Conservation (phyloP, 1,140 invertebrate genomes). For the Bacillus rossius region DNA sequence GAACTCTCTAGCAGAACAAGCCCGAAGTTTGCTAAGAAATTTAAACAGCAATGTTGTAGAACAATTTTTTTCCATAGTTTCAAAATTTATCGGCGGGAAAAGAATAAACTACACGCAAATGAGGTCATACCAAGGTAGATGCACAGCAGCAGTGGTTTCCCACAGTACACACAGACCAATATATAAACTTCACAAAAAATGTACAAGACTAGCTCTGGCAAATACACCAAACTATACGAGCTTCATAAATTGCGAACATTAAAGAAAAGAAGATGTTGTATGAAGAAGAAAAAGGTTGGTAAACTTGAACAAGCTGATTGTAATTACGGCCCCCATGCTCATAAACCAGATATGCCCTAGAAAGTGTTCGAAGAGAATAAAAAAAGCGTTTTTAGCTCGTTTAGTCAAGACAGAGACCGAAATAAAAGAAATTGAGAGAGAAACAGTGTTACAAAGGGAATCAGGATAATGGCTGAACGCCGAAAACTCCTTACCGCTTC, state of each 20-base stretch:
- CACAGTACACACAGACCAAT: slow-evolving; percentile 25
- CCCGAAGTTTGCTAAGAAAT: slow-evolving; percentile 31
- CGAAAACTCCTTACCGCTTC: slow-evolving; percentile 24
- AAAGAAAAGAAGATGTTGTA: not conserved
- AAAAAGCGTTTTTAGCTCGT: not conserved
- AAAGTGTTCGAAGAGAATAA: not conserved
- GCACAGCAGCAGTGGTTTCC: slow-evolving; percentile 28
- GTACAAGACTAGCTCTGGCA: not conserved
- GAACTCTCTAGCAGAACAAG: slow-evolving; percentile 2
- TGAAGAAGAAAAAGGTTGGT: not conserved
- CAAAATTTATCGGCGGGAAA: slow-evolving; percentile 38
- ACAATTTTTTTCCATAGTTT: slow-evolving; percentile 32
- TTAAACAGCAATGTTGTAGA: slow-evolving; percentile 41
- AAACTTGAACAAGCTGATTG: slow-evolving; percentile 8
- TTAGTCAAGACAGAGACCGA: not conserved
- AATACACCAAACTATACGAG: slow-evolving; percentile 5
- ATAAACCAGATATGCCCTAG: slow-evolving; percentile 17
- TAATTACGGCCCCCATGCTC: slow-evolving; percentile 23
- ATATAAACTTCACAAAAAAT: not conserved
- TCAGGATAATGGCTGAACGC: no score
- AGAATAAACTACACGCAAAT: slow-evolving; percentile 29
- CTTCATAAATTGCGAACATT: slow-evolving; percentile 5
- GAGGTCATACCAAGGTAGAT: slow-evolving; percentile 29
- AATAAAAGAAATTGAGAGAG: not conserved
- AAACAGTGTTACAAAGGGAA: no score